A percentile compares a stretch with the other conserved stretches of the same genome.
Evolutionary conservation across 2,888 invertebrate genomes (phyloP).

Genomic region (Nephrocerus scutellatus): DNA sequence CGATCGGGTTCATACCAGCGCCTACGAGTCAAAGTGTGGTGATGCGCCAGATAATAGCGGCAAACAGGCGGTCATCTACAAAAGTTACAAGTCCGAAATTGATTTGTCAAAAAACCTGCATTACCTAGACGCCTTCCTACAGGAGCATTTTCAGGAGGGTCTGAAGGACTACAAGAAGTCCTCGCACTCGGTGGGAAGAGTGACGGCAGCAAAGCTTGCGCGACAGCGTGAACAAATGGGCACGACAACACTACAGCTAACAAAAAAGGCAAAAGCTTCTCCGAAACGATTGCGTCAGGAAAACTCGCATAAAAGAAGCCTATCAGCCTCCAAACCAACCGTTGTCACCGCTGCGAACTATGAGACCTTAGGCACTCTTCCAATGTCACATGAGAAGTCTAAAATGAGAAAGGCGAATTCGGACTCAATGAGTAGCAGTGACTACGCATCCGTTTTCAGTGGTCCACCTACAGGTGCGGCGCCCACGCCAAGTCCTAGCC

Average conservation of each 20-base stretch:
- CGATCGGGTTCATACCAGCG: conserved; percentile 39
- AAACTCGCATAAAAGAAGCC: conserved; percentile 40
- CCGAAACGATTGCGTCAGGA: too few relatives aligned
- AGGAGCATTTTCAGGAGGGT: conserved; percentile 44
- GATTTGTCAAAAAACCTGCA: conserved; percentile 46
- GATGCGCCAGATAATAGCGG: conserved; percentile 22
- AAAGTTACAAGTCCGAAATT: conserved; percentile 47
- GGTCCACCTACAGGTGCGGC: conserved; percentile 27
- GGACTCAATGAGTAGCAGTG: conserved; percentile 46
- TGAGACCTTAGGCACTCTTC: conserved; percentile 35
- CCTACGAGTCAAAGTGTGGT: conserved; percentile 39
- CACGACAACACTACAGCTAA: conserved; percentile 5
- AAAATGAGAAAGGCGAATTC: conserved; percentile 30
- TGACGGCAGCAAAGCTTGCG: conserved; percentile 28
- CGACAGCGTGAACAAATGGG: conserved; percentile 21
- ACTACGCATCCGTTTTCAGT: conserved; percentile 47
- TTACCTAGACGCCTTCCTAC: conserved; percentile 45
- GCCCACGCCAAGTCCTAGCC: too few relatives aligned
- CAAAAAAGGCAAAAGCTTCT: conserved; percentile 12
- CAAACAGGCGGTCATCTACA: conserved; percentile 41
- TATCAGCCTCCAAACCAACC: conserved; percentile 32
- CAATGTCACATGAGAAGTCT: too few relatives aligned
- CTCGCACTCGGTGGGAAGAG: conserved; percentile 39
- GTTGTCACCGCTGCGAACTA: conserved; percentile 27
- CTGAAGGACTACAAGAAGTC: conserved; percentile 31